A percentile compares a stretch with the other conserved stretches of the same genome.
Evolutionary conservation across 2,113 vertebrate species (phyloP).

Genomic region (Misgurnus mizolepis): DNA sequence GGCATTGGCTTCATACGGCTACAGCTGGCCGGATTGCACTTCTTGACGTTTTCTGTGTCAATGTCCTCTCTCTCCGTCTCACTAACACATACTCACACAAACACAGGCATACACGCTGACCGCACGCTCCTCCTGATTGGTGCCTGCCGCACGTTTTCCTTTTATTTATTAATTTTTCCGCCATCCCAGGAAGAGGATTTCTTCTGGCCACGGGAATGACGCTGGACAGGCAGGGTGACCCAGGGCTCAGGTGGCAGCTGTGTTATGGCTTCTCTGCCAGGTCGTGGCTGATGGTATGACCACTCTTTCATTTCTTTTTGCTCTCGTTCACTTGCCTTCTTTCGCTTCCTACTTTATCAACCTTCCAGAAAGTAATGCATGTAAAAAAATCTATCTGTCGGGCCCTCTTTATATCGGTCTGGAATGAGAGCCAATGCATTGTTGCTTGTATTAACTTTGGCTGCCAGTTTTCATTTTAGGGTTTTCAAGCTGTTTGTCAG

Average conservation of each 20-base stretch:
- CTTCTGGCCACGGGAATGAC: conserved; percentile 71
- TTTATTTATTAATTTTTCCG: conserved; percentile 60
- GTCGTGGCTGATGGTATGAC: conserved; percentile 79
- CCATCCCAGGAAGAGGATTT: conserved; percentile 68
- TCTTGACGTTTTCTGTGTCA: conserved; percentile 70
- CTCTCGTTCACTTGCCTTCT: conserved; percentile 44
- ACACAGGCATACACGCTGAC: conserved; percentile 63
- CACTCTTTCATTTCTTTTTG: conserved; percentile 44
- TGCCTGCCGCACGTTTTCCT: conserved; percentile 54
- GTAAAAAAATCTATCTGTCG: background rate
- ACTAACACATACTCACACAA: conserved; percentile 60
- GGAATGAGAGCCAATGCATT: background rate
- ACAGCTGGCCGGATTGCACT: conserved; percentile 76
- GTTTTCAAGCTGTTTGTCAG: background rate
- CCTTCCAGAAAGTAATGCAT: conserved; percentile 18
- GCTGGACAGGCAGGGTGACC: conserved; percentile 70
- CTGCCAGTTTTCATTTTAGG: background rate
- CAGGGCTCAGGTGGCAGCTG: conserved; percentile 79
- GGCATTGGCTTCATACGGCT: conserved; percentile 66
- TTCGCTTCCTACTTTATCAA: conserved; percentile 9
- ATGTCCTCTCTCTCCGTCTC: conserved; percentile 65
- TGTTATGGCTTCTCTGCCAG: conserved; percentile 78
- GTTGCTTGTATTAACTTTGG: background rate
- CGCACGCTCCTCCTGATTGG: conserved; percentile 63
- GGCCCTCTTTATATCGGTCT: background rate